phyloP scores from a whole-genome alignment of 2,113 vertebrate genomes.

The Urocynchramus pylzowi region DNA sequence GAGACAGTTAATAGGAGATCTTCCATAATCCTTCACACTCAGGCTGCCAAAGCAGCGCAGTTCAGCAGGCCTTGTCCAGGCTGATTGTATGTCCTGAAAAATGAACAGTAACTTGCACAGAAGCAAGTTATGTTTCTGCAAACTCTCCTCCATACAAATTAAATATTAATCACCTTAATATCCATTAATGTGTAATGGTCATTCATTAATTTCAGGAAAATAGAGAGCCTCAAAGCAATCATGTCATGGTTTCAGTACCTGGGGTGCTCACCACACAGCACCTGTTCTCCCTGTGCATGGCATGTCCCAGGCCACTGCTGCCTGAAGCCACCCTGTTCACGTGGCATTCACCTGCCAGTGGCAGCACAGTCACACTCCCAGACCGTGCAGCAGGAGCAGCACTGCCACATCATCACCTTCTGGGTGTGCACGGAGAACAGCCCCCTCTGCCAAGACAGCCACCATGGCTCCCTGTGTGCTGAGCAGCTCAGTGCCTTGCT shows the following conservation, averaged over 20 bases:
- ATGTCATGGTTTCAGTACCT: background rate
- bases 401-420: background rate
- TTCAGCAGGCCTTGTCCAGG: background rate
- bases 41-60: background rate
- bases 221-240: background rate
- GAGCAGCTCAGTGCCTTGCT: fast-evolving
- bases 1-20: background rate
- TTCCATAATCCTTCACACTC: conserved; percentile 22
- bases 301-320: fast-evolving
- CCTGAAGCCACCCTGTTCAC: fast-evolving
- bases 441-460: background rate
- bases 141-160: background rate
- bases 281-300: background rate
- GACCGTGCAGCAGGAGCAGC: background rate
- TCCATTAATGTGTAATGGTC: background rate
- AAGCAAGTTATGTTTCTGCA: background rate
- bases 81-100: background rate
- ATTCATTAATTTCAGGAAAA: background rate
- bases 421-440: background rate
- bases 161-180: conserved; percentile 1
- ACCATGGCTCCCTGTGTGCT: background rate
- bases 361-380: background rate
- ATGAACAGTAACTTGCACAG: background rate
- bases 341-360: background rate
- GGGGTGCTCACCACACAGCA: background rate